Conservation (phyloP, 2,797 vertebrate species). For the Notamacropus eugenii region DNA sequence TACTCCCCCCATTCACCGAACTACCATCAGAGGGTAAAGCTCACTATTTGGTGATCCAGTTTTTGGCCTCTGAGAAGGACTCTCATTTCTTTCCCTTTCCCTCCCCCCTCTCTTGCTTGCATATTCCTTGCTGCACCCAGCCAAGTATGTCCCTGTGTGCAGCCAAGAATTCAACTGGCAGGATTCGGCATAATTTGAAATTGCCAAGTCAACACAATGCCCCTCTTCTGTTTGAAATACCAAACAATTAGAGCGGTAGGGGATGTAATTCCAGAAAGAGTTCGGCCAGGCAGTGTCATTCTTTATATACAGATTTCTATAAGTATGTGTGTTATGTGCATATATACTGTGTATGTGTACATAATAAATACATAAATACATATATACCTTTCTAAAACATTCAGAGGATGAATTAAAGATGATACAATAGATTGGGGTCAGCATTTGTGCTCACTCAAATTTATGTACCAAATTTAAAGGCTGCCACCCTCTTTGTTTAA, state of each 20-base stretch:
- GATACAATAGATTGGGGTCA: not conserved
- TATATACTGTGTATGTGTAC: not conserved
- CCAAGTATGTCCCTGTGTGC: constrained; percentile 47
- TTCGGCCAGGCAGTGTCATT: not conserved
- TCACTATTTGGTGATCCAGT: not conserved
- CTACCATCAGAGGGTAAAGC: not conserved
- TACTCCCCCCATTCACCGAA: not conserved
- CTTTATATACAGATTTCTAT: not conserved
- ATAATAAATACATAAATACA: not conserved
- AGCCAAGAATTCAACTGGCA: constrained; percentile 68
- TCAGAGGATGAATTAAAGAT: not conserved
- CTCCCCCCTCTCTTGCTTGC: constrained; percentile 23
- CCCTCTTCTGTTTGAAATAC: constrained; percentile 71
- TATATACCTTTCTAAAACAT: not conserved
- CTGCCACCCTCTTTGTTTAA: constrained; percentile 31
- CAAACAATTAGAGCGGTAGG: constrained; percentile 61
- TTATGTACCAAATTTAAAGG: constrained; percentile 50
- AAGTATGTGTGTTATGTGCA: not conserved
- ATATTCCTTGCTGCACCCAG: constrained; percentile 27
- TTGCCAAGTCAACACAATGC: constrained; percentile 51
- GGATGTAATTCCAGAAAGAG: constrained; percentile 16
- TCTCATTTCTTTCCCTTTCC: constrained; percentile 22
- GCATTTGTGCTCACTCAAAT: not conserved
- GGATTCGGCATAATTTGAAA: constrained; percentile 75
- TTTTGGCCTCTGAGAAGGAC: constrained; percentile 22